Base-by-base conservation (phyloP, 2,888 invertebrate genomes). In the Lymantria dispar region DNA sequence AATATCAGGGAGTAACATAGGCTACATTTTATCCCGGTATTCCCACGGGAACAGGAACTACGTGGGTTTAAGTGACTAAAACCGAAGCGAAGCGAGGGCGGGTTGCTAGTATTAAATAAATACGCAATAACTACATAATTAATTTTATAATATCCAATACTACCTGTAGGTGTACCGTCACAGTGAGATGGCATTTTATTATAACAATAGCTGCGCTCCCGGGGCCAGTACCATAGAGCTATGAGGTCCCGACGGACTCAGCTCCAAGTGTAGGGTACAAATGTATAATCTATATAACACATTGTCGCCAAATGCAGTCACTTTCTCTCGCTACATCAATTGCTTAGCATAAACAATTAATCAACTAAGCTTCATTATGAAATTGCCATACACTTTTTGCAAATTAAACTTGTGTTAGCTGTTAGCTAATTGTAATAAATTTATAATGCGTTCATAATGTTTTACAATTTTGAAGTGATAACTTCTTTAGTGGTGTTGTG, bases 151-250 rank as follows among this genome's bases (percentile, higher is more conserved):
- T 14, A 45, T 45, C 37, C 15, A 11, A 43, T 12, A 39, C 9
- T 15, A 13, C 69, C 48, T 72, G 60, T 45, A 47, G 40, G 58
- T 72, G 74, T 84, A 71, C 80, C 50, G 58, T 68, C 74, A 74
- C 62, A 73, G 72, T 76, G 82, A 84, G 77, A 87, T 85, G 83
- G 78, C 82, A 82, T 91, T 90, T 88, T 90, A 89, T 85, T 89
- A 87, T 87, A 88, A 87, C 88, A 90, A 90, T 83, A 83, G 72
- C 64, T 58, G 58, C 68, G 72, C 75, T 80, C 82, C 83, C 50
- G 46, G 49, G 45, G 54, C 47, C 76, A 70, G 69, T 51, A 52
- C 47, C 58, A 54, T 52, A 38, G 50, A 46, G 50, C 38, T 39
- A 43, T 13, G 37, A 36, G 39, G 47, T 51, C 60, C 54, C 58